Conservation (phyloP, 2,113 vertebrate species). For the Nyctereutes procyonoides region DNA sequence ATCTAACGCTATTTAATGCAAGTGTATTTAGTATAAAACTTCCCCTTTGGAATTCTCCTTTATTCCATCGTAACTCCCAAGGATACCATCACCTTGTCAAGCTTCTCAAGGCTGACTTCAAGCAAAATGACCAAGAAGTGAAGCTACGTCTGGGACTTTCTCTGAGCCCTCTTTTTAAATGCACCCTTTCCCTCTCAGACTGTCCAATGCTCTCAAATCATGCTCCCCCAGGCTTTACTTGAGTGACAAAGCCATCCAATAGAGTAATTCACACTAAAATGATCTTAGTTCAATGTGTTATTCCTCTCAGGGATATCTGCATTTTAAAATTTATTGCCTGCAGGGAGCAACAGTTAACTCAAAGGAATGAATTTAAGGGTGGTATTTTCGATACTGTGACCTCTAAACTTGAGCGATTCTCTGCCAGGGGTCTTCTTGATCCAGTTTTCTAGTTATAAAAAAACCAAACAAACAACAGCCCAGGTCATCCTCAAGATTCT, state of each 20-base stretch:
- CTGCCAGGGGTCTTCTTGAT: background rate
- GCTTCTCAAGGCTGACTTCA: background rate
- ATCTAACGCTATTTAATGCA: background rate
- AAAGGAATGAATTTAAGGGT: background rate
- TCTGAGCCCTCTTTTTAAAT: background rate
- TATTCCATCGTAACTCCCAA: background rate
- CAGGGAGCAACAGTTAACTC: background rate
- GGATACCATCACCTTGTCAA: background rate
- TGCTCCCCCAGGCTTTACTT: background rate
- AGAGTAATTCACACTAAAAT: slow-evolving; percentile 35
- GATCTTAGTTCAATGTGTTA: background rate
- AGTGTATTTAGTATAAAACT: background rate
- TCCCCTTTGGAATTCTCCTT: background rate
- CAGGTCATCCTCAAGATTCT: background rate
- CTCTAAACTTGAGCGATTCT: background rate
- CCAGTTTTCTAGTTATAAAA: slow-evolving; percentile 14
- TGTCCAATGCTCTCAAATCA: background rate
- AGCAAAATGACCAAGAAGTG: background rate
- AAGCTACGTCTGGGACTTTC: background rate
- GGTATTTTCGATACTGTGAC: background rate
- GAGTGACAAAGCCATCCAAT: background rate
- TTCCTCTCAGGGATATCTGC: slow-evolving; percentile 30
- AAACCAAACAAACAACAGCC: slow-evolving; percentile 47
- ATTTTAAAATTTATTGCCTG: slow-evolving; percentile 12
- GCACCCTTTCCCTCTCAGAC: background rate